Percentiles rank a stretch among this genome's conserved stretches.
Conservation (phyloP, 2,113 vertebrate species). For the Alaudala cheleensis region DNA sequence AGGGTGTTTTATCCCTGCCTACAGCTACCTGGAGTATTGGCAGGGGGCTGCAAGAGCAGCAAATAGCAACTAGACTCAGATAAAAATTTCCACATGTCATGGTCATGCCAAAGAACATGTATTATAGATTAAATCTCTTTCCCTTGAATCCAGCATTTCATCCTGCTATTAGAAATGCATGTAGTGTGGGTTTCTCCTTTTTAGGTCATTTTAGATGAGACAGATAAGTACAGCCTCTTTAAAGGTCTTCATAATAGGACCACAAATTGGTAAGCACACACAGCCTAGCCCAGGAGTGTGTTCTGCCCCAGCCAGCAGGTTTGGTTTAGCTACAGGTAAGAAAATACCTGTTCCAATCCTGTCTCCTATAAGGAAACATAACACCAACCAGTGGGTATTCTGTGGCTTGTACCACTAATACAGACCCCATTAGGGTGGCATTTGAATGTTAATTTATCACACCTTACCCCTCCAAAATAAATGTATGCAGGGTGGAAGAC, state of each 20-base stretch:
- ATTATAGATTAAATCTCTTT: background rate
- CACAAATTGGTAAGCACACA: background rate
- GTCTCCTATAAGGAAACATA: background rate
- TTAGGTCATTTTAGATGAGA: background rate
- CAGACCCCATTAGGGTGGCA: background rate
- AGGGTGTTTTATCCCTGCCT: background rate
- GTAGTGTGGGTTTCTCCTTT: background rate
- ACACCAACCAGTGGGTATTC: background rate
- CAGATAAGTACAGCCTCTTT: background rate
- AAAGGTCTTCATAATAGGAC: background rate
- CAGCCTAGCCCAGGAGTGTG: rapidly evolving
- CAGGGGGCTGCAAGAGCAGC: background rate
- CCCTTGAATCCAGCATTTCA: background rate
- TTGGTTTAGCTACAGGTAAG: background rate
- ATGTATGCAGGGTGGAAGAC: background rate
- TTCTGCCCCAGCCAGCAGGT: background rate
- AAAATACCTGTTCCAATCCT: background rate
- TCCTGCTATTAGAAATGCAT: background rate
- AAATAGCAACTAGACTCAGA: background rate
- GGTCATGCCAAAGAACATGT: background rate
- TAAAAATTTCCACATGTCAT: background rate
- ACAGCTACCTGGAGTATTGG: background rate
- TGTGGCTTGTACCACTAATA: background rate
- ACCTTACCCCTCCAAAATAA: background rate
- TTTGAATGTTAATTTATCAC: background rate